phyloP scores from a whole-genome alignment of 2,797 vertebrate species.

The Leucoraja ocellata region DNA sequence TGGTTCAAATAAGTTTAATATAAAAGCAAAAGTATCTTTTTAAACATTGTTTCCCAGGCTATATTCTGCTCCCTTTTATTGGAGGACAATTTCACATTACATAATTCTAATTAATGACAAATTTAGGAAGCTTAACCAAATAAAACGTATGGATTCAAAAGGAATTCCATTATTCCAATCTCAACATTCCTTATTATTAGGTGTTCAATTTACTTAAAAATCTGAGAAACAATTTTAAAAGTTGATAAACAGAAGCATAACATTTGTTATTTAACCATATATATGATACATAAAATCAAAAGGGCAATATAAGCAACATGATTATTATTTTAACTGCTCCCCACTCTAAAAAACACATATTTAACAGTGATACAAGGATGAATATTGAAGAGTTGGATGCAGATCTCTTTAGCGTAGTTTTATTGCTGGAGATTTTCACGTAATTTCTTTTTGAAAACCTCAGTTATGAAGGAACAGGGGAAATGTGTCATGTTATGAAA shows the following conservation, averaged over 20 bases:
- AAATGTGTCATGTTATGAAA: background rate
- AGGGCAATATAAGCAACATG: background rate
- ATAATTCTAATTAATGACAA: slow-evolving; percentile 40
- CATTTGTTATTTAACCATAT: slow-evolving; percentile 37
- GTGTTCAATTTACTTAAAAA: slow-evolving; percentile 42
- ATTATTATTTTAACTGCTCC: background rate
- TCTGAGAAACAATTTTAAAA: slow-evolving; percentile 50
- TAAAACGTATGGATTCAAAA: slow-evolving; percentile 50
- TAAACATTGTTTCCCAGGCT: slow-evolving; percentile 56
- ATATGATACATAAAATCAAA: slow-evolving; percentile 43
- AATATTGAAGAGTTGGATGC: background rate
- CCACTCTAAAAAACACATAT: background rate
- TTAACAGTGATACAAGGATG: background rate
- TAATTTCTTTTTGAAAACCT: background rate
- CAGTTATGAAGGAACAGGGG: background rate
- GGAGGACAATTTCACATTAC: slow-evolving; percentile 40
- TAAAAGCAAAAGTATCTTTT: slow-evolving; percentile 55
- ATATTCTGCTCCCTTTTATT: slow-evolving; percentile 42
- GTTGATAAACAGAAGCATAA: slow-evolving; percentile 9
- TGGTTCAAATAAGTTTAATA: slow-evolving; percentile 50
- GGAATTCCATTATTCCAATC: slow-evolving; percentile 43
- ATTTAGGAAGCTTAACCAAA: slow-evolving; percentile 44
- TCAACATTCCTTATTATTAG: slow-evolving; percentile 42
- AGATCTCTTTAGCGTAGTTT: background rate
- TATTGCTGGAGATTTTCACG: slow-evolving; percentile 14